Conservation (phyloP, 2,888 invertebrate genomes). For the Galerucella pusilla region DNA sequence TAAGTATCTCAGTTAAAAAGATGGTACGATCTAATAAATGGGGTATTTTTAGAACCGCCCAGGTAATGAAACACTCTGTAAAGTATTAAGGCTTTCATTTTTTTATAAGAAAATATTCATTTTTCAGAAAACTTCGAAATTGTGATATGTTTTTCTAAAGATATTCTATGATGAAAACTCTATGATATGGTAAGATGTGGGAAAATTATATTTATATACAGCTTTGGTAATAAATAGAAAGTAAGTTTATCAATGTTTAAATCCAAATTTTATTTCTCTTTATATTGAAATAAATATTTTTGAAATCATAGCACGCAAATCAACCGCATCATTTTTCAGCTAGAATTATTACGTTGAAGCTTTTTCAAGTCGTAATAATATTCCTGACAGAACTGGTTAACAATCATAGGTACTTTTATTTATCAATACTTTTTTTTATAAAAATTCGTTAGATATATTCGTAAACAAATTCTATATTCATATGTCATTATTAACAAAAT, state of each 20-base stretch:
- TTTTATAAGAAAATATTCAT: neutral
- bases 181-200: neutral
- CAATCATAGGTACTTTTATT: neutral
- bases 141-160: constrained; percentile 40
- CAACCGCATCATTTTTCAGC: neutral
- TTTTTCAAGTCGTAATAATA: neutral
- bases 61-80: neutral
- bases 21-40: no score
- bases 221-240: neutral
- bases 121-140: constrained; percentile 14
- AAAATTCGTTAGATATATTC: neutral
- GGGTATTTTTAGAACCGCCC: no score
- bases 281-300: no score
- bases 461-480: neutral
- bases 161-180: constrained; percentile 40
- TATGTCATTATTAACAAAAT: neutral
- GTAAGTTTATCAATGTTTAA: neutral
- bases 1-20: no score
- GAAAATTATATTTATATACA: neutral
- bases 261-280: neutral
- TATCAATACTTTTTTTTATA: neutral
- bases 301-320: no score
- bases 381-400: neutral
- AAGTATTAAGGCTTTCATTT: neutral
- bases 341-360: neutral